phyloP scores from a whole-genome alignment of 2,113 vertebrate species.

The Neotragus pygmaeus region DNA sequence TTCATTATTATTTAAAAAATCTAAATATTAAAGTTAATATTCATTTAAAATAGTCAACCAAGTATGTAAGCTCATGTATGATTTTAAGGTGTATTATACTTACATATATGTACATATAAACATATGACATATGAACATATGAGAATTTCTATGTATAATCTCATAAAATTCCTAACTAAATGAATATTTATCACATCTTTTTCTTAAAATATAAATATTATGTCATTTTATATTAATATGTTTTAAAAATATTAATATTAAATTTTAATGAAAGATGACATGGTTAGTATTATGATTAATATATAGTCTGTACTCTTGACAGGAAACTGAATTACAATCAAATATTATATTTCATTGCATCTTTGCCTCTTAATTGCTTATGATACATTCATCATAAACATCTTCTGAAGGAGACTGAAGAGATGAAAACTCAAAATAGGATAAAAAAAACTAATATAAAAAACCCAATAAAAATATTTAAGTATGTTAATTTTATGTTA shows the following conservation, averaged over 20 bases:
- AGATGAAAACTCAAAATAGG: not conserved
- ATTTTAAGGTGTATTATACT: not conserved
- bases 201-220: not conserved
- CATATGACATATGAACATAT: not conserved
- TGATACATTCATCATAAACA: not conserved
- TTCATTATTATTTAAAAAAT: not conserved
- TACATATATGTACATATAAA: not conserved
- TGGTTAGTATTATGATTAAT: not conserved
- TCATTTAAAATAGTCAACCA: not conserved
- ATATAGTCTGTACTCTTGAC: not conserved
- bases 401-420: not conserved
- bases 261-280: not conserved
- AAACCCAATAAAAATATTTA: not conserved
- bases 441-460: not conserved
- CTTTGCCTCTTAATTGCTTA: not conserved
- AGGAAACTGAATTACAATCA: not conserved
- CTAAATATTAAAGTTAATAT: not conserved
- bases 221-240: not conserved
- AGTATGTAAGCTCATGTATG: not conserved
- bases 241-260: not conserved
- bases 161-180: not conserved
- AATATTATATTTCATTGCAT: not conserved
- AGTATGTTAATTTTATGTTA: not conserved
- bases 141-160: not conserved
- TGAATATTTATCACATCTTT: not conserved